phyloP scores from a whole-genome alignment of 2,797 vertebrate genomes.

The Silurus aristotelis region DNA sequence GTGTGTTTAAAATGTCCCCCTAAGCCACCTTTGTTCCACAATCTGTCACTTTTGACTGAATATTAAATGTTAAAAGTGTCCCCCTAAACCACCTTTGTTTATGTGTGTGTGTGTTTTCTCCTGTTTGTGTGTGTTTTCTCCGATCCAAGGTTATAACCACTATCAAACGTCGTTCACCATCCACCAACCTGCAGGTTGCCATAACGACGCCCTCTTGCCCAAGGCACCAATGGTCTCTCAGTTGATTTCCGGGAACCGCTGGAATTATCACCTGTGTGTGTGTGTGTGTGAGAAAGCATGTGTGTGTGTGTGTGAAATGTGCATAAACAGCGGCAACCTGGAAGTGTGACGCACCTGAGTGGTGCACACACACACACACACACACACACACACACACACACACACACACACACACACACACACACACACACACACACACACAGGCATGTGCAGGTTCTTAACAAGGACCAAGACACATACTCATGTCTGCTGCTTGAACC shows the following conservation, averaged over 20 bases:
- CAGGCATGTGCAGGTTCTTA: background rate
- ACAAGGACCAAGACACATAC: background rate
- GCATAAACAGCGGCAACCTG: background rate
- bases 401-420: background rate
- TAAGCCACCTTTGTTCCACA: background rate
- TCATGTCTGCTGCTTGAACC: background rate
- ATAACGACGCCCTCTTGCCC: conserved; percentile 41
- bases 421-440: background rate
- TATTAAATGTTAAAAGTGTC: background rate
- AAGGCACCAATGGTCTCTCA: conserved; percentile 25
- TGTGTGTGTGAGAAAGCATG: background rate
- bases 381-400: background rate
- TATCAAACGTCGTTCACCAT: conserved; percentile 22
- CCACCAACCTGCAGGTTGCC: conserved; percentile 39
- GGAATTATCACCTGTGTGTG: conserved; percentile 23
- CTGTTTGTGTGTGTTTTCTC: conserved; percentile 23
- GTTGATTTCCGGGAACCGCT: conserved; percentile 23
- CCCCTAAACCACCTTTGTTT: background rate
- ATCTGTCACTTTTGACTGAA: background rate
- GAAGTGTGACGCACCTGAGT: background rate
- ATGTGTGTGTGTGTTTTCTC: conserved; percentile 25
- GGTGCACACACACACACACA: background rate
- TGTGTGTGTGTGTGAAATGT: background rate
- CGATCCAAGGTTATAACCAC: conserved; percentile 49
- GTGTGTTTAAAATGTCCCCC: background rate